These are phyloP conservation scores for Garra rufa DNA, from an alignment of 2,113 vertebrate genomes.

Conservation along the genomic window DNA sequence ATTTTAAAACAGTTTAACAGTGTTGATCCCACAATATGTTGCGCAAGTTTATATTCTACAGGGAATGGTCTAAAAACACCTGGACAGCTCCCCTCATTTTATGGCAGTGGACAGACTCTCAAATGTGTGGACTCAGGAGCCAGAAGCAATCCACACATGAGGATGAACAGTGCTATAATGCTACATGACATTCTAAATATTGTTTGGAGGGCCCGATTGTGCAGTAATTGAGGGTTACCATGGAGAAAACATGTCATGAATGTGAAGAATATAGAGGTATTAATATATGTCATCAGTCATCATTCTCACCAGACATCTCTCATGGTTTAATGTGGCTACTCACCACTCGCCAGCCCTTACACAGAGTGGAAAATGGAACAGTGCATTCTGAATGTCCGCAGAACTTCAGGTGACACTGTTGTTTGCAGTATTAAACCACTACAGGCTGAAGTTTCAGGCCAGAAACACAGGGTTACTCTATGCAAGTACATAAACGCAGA, in stretches of 20 bases:
- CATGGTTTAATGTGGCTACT: slow-evolving; percentile 35
- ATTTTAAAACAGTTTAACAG: background rate
- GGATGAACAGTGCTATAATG: slow-evolving; percentile 52
- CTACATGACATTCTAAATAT: slow-evolving; percentile 60
- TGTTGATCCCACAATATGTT: background rate
- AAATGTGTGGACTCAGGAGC: background rate
- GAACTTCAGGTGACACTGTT: background rate
- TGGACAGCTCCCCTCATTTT: background rate
- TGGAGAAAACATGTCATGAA: slow-evolving; percentile 53
- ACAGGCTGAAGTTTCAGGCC: background rate
- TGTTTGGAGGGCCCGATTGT: slow-evolving; percentile 42
- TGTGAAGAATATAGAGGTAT: slow-evolving; percentile 57
- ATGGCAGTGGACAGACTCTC: background rate
- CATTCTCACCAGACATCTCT: slow-evolving; percentile 46
- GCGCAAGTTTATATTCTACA: background rate
- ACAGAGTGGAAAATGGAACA: slow-evolving; percentile 1
- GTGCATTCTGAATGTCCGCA: slow-evolving; percentile 22
- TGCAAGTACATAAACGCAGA: background rate
- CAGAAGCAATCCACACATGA: slow-evolving; percentile 22
- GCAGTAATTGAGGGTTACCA: slow-evolving; percentile 61
- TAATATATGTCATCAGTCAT: slow-evolving; percentile 61
- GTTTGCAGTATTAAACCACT: slow-evolving; percentile 1
- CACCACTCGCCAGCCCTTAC: slow-evolving; percentile 27
- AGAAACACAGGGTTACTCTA: background rate
- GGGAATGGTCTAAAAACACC: background rate